Evolutionary conservation across 1,140 invertebrate genomes (phyloP).

Genomic region (Andricus grossulariae): DNA sequence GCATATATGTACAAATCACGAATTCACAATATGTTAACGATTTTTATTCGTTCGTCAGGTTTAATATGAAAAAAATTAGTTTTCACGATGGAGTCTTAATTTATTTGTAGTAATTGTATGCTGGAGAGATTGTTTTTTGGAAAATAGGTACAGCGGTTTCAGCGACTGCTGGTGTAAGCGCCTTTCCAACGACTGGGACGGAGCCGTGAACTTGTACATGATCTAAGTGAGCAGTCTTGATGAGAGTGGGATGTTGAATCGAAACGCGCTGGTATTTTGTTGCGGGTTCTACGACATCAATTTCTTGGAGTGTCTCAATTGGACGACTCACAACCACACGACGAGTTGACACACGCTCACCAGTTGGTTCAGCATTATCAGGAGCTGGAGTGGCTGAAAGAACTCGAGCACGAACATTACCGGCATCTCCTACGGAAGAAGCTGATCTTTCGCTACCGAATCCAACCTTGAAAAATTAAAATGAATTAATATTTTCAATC

Average conservation of each 20-base stretch:
- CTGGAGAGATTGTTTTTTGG: slow-evolving; percentile 64
- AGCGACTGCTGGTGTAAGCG: slow-evolving; percentile 71
- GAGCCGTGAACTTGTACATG: slow-evolving; percentile 72
- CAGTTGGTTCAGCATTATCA: slow-evolving; percentile 70
- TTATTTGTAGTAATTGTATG: slow-evolving; percentile 55
- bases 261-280: slow-evolving; percentile 76
- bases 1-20: too few relatives aligned
- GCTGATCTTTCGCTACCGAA: slow-evolving; percentile 63
- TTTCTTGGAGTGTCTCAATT: slow-evolving; percentile 79
- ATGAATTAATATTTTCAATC: neutral
- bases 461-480: slow-evolving; percentile 62
- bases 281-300: slow-evolving; percentile 78
- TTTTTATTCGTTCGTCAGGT: too few relatives aligned
- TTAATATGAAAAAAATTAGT: neutral
- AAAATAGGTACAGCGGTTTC: slow-evolving; percentile 65
- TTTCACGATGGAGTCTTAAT: slow-evolving; percentile 22
- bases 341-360: slow-evolving; percentile 79
- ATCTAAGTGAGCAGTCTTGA: slow-evolving; percentile 72
- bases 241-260: slow-evolving; percentile 73
- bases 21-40: too few relatives aligned
- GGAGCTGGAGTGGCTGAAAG: slow-evolving; percentile 79
- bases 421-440: slow-evolving; percentile 62
- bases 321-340: slow-evolving; percentile 80
- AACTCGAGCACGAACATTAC: slow-evolving; percentile 73
- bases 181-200: slow-evolving; percentile 71